These are phyloP conservation scores for Illadopsis cleaveri DNA, from an alignment of 2,113 vertebrate genomes.

Conservation along the genomic window DNA sequence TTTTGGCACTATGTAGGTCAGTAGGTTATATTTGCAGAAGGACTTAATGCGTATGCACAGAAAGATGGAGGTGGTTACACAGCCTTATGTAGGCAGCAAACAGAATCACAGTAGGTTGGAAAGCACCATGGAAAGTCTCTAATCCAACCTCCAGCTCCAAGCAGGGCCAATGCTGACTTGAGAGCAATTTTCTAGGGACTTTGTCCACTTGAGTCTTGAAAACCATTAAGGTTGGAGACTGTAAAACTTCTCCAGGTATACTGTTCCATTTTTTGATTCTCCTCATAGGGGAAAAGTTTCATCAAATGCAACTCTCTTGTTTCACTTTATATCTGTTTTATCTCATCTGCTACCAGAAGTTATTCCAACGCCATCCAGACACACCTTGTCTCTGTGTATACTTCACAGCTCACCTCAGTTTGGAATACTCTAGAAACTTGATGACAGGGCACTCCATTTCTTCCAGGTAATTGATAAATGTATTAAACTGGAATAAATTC, in stretches of 20 bases:
- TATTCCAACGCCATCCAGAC: neutral
- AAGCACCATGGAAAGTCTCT: neutral
- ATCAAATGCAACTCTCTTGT: neutral
- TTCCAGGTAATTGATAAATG: neutral
- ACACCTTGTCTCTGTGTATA: neutral
- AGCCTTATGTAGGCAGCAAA: neutral
- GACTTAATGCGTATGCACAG: fast-evolving
- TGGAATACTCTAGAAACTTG: neutral
- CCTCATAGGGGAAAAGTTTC: neutral
- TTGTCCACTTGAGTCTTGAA: neutral
- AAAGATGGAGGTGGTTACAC: neutral
- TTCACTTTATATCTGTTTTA: neutral
- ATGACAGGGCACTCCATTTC: neutral
- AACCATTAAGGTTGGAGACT: neutral
- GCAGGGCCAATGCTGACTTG: neutral
- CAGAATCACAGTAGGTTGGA: neutral
- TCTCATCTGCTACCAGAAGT: neutral
- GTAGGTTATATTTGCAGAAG: neutral
- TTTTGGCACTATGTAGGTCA: neutral
- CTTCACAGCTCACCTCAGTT: neutral
- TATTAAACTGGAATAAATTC: neutral
- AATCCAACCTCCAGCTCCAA: neutral
- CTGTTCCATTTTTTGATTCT: neutral
- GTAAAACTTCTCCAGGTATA: neutral
- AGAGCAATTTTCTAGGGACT: neutral